A percentile compares a stretch with the other conserved stretches of the same genome.
These are phyloP conservation scores for Limonius californicus DNA, from an alignment of 1,140 invertebrate species.

Conservation along the genomic window DNA sequence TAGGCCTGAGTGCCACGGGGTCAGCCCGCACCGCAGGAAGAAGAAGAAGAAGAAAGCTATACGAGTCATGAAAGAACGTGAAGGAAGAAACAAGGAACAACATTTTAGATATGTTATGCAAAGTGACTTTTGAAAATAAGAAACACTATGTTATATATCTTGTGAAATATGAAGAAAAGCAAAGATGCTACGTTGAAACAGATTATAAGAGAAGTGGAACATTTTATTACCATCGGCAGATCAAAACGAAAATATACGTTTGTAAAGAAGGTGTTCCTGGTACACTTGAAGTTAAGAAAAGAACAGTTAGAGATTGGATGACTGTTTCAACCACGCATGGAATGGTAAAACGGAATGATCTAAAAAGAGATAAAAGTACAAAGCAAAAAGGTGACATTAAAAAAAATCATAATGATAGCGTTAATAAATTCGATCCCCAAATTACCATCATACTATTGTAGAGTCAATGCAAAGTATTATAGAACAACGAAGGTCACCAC, in stretches of 20 bases:
- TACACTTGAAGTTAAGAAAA: slow-evolving; percentile 2
- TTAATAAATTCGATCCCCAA: slow-evolving; percentile 8
- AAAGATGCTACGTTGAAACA: not conserved
- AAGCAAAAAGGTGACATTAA: not conserved
- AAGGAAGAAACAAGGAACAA: not conserved
- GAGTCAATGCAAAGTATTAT: not conserved
- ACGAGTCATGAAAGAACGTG: not conserved
- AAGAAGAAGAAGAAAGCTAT: not conserved
- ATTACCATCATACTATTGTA: slow-evolving; percentile 3
- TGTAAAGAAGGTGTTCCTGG: not conserved
- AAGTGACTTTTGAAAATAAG: not conserved
- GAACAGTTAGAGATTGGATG: slow-evolving; percentile 5
- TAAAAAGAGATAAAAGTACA: not conserved
- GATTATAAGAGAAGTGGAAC: too few relatives aligned
- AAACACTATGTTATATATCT: not conserved
- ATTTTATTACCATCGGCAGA: too few relatives aligned
- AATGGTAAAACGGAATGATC: not conserved
- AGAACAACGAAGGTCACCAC: slow-evolving; percentile 4
- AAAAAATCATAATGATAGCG: not conserved
- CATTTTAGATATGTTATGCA: slow-evolving; percentile 4
- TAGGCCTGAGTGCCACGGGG: too few relatives aligned
- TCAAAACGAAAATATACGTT: not conserved
- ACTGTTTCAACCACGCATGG: not conserved
- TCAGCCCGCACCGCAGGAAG: too few relatives aligned
- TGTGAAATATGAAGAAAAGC: slow-evolving; percentile 6